A percentile compares a stretch with the other conserved stretches of the same genome.
phyloP scores from a whole-genome alignment of 2,888 invertebrate species.

The Gymnocheta viridis region DNA sequence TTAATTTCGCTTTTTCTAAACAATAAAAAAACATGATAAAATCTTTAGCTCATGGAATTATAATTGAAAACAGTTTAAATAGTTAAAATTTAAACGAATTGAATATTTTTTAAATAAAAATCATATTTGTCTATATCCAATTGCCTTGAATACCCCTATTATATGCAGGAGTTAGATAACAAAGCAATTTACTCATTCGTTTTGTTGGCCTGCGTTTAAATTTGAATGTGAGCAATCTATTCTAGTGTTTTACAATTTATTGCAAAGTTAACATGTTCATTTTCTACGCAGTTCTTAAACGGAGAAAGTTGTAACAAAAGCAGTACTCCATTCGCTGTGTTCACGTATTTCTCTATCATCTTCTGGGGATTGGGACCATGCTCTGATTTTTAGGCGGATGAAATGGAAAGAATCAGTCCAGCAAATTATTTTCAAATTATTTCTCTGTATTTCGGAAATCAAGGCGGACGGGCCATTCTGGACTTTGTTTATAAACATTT shows the following conservation, averaged over 20 bases:
- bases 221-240: conserved; percentile 25
- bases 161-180: neutral
- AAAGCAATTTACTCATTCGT: conserved; percentile 29
- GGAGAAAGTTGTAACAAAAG: neutral
- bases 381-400: too few relatives aligned
- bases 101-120: neutral
- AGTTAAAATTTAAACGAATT: neutral
- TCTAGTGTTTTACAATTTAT: conserved; percentile 43
- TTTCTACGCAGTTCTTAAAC: neutral
- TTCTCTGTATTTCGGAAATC: too few relatives aligned
- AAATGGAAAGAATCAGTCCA: too few relatives aligned
- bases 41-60: too few relatives aligned
- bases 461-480: too few relatives aligned
- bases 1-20: too few relatives aligned
- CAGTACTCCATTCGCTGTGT: too few relatives aligned
- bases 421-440: too few relatives aligned
- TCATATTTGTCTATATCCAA: neutral
- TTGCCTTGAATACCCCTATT: neutral
- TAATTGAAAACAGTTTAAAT: neutral
- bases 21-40: too few relatives aligned
- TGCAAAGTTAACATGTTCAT: conserved; percentile 15
- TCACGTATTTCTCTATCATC: too few relatives aligned
- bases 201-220: neutral
- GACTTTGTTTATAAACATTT: too few relatives aligned
- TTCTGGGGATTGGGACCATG: too few relatives aligned